Conservation (phyloP, 2,113 vertebrate species). For the Orthochromis indermauri region DNA sequence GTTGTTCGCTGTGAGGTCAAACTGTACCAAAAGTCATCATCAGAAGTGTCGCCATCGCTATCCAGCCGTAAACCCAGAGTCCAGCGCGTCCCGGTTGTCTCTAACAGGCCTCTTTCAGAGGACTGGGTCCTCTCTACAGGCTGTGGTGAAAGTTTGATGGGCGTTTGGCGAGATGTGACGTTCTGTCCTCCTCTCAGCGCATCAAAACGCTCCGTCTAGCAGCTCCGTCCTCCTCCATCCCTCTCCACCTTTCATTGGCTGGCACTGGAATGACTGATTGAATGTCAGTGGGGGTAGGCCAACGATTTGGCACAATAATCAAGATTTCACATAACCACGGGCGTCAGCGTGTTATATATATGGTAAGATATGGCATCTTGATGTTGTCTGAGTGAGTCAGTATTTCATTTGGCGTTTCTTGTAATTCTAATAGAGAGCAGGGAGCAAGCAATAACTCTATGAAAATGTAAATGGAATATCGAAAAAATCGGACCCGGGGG, state of each 20-base stretch:
- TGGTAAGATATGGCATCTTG: slow-evolving; percentile 16
- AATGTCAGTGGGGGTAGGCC: slow-evolving; percentile 54
- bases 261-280: slow-evolving; percentile 55
- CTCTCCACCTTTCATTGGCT: slow-evolving; percentile 66
- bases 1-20: slow-evolving; percentile 26
- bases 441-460: not conserved
- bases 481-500: not conserved
- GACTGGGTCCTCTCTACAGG: slow-evolving; percentile 38
- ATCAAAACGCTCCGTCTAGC: slow-evolving; percentile 55
- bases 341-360: slow-evolving; percentile 31
- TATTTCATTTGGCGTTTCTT: not conserved
- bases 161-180: slow-evolving; percentile 67
- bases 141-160: slow-evolving; percentile 64
- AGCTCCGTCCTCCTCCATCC: slow-evolving; percentile 55
- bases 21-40: slow-evolving; percentile 41
- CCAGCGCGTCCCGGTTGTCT: slow-evolving; percentile 33
- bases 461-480: not conserved
- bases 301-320: slow-evolving; percentile 52
- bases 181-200: slow-evolving; percentile 59
- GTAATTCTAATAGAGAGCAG: slow-evolving; percentile 2
- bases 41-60: slow-evolving; percentile 44
- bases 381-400: not conserved
- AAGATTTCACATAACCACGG: slow-evolving; percentile 46
- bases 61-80: slow-evolving; percentile 2
- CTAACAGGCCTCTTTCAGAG: slow-evolving; percentile 39